Evolutionary conservation across 2,113 vertebrate species (phyloP).

Genomic region (Poeciliopsis turrubarensis): DNA sequence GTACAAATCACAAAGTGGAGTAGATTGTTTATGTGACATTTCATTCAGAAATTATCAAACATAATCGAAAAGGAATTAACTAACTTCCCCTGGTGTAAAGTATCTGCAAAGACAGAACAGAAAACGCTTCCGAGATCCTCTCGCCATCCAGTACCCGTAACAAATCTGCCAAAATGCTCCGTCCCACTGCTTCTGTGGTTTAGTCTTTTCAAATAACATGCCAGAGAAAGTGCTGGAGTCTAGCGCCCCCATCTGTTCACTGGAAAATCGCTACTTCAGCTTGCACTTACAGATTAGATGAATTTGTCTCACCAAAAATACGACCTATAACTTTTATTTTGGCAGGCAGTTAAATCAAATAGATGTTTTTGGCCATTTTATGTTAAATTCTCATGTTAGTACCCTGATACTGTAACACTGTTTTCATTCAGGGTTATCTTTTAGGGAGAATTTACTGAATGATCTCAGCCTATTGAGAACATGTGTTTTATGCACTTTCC

Average conservation of each 20-base stretch:
- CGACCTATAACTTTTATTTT: background rate
- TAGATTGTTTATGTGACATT: constrained; percentile 18
- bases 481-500: background rate
- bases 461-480: background rate
- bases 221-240: too few species aligned
- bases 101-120: background rate
- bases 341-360: background rate
- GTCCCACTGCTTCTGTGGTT: too few species aligned
- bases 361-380: background rate
- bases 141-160: background rate
- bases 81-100: background rate
- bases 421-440: background rate
- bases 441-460: too few species aligned
- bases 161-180: too few species aligned
- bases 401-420: background rate
- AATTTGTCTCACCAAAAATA: background rate
- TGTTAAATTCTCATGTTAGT: background rate
- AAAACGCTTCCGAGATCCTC: background rate
- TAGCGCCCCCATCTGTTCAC: too few species aligned
- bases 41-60: background rate
- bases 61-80: background rate
- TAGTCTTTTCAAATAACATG: too few species aligned
- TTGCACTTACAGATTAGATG: too few species aligned
- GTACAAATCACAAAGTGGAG: too few species aligned
- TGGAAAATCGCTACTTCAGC: too few species aligned